Evolutionary conservation across 2,888 invertebrate species (phyloP).

Genomic region (Ypsolopha scabrella): DNA sequence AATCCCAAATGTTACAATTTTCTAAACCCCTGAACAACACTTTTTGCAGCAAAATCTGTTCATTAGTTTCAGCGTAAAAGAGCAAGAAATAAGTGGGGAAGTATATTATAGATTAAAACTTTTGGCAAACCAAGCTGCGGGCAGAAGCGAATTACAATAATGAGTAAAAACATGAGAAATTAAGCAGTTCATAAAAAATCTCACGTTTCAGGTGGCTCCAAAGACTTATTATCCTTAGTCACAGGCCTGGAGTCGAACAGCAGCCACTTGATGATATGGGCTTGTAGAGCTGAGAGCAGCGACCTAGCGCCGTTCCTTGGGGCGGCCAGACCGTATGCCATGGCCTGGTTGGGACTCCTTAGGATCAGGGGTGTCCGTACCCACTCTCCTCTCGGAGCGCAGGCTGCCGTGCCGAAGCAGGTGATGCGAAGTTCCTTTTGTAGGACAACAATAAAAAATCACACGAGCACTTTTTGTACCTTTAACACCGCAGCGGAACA

Average conservation of each 20-base stretch:
- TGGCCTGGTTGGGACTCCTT: constrained; percentile 66
- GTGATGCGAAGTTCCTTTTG: constrained; percentile 72
- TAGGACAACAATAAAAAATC: background rate
- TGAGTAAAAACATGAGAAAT: background rate
- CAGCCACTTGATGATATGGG: constrained; percentile 76
- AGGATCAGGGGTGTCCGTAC: constrained; percentile 75
- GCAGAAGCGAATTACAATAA: background rate
- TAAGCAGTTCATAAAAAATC: constrained; percentile 18
- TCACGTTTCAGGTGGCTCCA: constrained; percentile 67
- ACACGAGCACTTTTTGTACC: too few relatives aligned
- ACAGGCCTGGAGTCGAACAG: constrained; percentile 69
- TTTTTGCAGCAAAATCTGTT: too few relatives aligned
- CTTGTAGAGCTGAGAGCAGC: constrained; percentile 76
- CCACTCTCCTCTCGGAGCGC: constrained; percentile 81
- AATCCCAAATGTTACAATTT: too few relatives aligned
- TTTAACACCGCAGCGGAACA: too few relatives aligned
- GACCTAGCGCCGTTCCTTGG: constrained; percentile 74
- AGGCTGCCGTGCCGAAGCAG: constrained; percentile 75
- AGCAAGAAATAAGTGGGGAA: too few relatives aligned
- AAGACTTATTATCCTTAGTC: constrained; percentile 58
- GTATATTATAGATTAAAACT: too few relatives aligned
- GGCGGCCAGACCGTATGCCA: constrained; percentile 75
- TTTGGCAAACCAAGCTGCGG: too few relatives aligned
- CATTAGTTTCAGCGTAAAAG: too few relatives aligned
- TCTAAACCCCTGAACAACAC: too few relatives aligned